These are phyloP conservation scores for Hepsetus odoe DNA, from an alignment of 2,113 vertebrate genomes.

Conservation along the genomic window DNA sequence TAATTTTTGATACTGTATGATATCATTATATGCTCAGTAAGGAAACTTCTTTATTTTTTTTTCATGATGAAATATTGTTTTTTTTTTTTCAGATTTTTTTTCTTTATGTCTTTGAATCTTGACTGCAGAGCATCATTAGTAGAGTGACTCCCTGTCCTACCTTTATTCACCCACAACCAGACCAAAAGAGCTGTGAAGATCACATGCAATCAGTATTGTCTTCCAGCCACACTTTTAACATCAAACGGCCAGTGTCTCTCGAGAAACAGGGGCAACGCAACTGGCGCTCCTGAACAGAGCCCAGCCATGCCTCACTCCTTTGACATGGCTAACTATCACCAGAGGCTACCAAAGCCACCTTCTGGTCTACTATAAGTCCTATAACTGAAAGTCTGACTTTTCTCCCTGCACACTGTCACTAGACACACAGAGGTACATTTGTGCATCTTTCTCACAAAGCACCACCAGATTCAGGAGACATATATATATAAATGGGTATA, in stretches of 20 bases:
- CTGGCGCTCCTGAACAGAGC: slow-evolving; percentile 50
- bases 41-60: background rate
- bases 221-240: slow-evolving; percentile 83
- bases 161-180: slow-evolving; percentile 55
- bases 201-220: slow-evolving; percentile 72
- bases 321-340: slow-evolving; percentile 73
- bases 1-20: background rate
- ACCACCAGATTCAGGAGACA: slow-evolving; percentile 50
- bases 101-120: slow-evolving; percentile 31
- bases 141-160: slow-evolving; percentile 43
- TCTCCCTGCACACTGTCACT: slow-evolving; percentile 55
- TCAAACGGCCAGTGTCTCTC: slow-evolving; percentile 74
- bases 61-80: slow-evolving; percentile 1
- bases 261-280: slow-evolving; percentile 66
- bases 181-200: slow-evolving; percentile 57
- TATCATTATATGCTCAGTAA: background rate
- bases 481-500: too few relatives aligned
- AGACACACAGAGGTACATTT: slow-evolving; percentile 61
- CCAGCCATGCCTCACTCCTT: slow-evolving; percentile 59
- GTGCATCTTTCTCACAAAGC: slow-evolving; percentile 66
- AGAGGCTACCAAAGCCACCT: slow-evolving; percentile 33
- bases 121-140: slow-evolving; percentile 48
- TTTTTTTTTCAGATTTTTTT: background rate
- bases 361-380: slow-evolving; percentile 40
- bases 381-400: slow-evolving; percentile 55